phyloP scores from a whole-genome alignment of 2,888 invertebrate species.

The Lydus trimaculatus region DNA sequence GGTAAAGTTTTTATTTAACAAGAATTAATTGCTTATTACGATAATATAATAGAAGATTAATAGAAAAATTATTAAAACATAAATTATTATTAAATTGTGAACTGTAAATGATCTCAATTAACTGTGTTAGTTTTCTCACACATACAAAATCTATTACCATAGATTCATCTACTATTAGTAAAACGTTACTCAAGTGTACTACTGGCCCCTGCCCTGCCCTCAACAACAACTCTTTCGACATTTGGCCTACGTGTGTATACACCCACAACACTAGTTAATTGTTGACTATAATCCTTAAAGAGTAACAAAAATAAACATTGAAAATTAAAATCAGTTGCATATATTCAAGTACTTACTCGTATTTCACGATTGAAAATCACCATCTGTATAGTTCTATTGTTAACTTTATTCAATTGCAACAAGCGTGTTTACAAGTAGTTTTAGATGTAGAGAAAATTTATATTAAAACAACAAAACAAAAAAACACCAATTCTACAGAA shows the following conservation, averaged over 20 bases:
- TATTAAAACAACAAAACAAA: too few species aligned
- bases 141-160: neutral
- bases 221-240: neutral
- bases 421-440: constrained; percentile 2
- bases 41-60: neutral
- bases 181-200: neutral
- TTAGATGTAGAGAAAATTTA: too few species aligned
- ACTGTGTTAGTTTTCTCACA: neutral
- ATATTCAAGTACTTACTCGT: neutral
- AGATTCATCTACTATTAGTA: neutral
- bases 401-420: constrained; percentile 1
- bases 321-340: neutral
- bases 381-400: neutral
- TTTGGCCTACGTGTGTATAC: constrained; percentile 3
- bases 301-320: neutral
- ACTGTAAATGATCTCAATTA: neutral
- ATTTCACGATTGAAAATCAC: neutral
- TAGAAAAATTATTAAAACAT: neutral
- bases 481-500: neutral
- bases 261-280: neutral
- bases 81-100: neutral
- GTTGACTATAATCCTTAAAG: neutral
- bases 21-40: constrained; percentile 1
- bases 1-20: neutral
- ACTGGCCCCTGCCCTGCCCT: constrained; percentile 10